Conservation (phyloP, 2,888 invertebrate genomes). For the Lasiommata megera region DNA sequence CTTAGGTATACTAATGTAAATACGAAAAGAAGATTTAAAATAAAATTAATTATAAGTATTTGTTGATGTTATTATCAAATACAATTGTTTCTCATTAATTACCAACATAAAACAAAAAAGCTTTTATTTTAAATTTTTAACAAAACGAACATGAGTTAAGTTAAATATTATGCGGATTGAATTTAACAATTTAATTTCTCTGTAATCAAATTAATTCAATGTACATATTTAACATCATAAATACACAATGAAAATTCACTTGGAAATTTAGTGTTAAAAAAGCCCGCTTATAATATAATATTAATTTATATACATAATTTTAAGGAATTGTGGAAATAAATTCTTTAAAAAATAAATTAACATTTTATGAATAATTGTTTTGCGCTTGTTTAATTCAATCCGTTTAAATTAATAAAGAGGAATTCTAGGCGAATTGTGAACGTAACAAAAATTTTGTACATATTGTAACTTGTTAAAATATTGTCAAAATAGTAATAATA, state of each 20-base stretch:
- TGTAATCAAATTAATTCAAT: neutral
- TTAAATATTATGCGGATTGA: constrained; percentile 22
- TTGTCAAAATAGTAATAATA: constrained; percentile 77
- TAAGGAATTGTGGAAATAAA: too few species aligned
- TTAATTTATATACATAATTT: too few species aligned
- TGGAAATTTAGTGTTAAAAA: too few species aligned
- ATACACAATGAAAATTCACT: too few species aligned
- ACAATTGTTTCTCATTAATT: constrained; percentile 9
- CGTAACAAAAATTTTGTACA: constrained; percentile 61
- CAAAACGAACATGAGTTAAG: constrained; percentile 28
- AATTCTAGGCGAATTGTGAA: constrained; percentile 21
- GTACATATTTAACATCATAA: neutral
- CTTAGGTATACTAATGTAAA: constrained; percentile 50
- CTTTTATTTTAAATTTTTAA: constrained; percentile 10
- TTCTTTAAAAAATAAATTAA: too few species aligned
- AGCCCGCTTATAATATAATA: too few species aligned
- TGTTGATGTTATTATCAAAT: constrained; percentile 17
- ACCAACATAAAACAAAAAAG: neutral
- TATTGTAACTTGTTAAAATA: constrained; percentile 74
- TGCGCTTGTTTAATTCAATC: constrained; percentile 22
- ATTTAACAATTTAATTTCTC: neutral
- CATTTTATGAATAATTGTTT: too few species aligned
- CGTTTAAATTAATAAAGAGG: constrained; percentile 8
- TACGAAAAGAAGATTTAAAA: constrained; percentile 25
- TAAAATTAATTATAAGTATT: constrained; percentile 6